Conservation (phyloP, 2,113 vertebrate genomes). For the Silurus asotus region DNA sequence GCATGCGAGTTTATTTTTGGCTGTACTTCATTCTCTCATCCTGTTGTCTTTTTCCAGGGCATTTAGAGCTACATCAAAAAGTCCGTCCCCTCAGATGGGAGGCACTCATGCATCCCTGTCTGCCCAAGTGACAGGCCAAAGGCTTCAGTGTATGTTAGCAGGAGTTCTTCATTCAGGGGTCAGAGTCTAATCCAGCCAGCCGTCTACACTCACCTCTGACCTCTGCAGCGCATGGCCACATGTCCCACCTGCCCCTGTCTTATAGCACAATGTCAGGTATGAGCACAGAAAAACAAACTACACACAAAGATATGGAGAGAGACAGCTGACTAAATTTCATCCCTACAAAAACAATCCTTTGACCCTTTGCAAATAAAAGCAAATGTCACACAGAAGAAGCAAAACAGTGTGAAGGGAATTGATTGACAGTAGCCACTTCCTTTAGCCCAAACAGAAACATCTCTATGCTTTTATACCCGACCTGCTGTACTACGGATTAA, state of each 20-base stretch:
- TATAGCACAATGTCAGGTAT: conserved; percentile 30
- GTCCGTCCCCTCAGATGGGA: conserved; percentile 29
- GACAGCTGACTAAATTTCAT: conserved; percentile 68
- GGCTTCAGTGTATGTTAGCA: conserved; percentile 61
- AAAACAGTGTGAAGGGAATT: neutral
- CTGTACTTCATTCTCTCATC: conserved; percentile 35
- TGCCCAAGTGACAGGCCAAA: conserved; percentile 12
- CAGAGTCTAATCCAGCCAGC: conserved; percentile 68
- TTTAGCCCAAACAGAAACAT: neutral
- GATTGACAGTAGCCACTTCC: neutral
- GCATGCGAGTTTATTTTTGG: conserved; percentile 56
- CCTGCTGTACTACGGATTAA: neutral
- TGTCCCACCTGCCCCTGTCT: conserved; percentile 33
- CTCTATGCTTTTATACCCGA: neutral
- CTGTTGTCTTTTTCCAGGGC: conserved; percentile 32
- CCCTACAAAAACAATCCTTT: conserved; percentile 43
- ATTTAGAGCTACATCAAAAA: conserved; percentile 43
- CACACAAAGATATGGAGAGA: conserved; percentile 42
- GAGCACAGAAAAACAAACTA: conserved; percentile 39
- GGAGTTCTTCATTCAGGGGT: conserved; percentile 66
- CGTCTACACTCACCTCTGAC: conserved; percentile 65
- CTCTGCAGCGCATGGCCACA: conserved; percentile 66
- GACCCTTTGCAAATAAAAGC: conserved; percentile 23
- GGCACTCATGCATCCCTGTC: neutral
- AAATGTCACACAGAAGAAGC: conserved; percentile 18